phyloP scores from a whole-genome alignment of 2,797 vertebrate genomes.

The Chiroxiphia lanceolata region DNA sequence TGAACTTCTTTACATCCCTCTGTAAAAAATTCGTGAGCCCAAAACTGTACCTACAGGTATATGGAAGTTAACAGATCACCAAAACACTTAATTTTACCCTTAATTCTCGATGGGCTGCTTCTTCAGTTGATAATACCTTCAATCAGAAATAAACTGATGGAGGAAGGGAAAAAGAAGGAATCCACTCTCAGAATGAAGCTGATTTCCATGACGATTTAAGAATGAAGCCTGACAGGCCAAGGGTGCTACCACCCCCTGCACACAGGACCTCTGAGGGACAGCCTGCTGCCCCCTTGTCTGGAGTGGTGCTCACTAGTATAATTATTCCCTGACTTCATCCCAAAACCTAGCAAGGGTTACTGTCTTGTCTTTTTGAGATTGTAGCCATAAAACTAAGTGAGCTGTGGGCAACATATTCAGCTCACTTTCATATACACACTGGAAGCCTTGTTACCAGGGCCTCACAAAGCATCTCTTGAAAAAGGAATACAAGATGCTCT shows the following conservation, averaged over 20 bases:
- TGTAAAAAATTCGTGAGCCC: background rate
- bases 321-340: background rate
- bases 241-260: background rate
- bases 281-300: background rate
- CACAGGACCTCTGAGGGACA: background rate
- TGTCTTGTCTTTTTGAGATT: conserved; percentile 41
- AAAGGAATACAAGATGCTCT: conserved; percentile 80
- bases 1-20: background rate
- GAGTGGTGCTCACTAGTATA: background rate
- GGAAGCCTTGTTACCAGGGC: conserved; percentile 75
- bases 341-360: conserved; percentile 48
- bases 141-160: background rate
- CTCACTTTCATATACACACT: conserved; percentile 74
- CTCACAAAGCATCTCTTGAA: conserved; percentile 83
- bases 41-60: background rate
- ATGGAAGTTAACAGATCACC: background rate
- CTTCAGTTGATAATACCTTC: background rate
- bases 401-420: conserved; percentile 58
- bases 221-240: background rate
- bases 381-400: conserved; percentile 57
- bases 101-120: background rate
- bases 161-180: background rate
- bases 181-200: background rate
- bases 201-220: background rate
- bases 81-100: background rate